Base-by-base conservation (phyloP, 2,113 vertebrate genomes). In the Microtus pennsylvanicus region DNA sequence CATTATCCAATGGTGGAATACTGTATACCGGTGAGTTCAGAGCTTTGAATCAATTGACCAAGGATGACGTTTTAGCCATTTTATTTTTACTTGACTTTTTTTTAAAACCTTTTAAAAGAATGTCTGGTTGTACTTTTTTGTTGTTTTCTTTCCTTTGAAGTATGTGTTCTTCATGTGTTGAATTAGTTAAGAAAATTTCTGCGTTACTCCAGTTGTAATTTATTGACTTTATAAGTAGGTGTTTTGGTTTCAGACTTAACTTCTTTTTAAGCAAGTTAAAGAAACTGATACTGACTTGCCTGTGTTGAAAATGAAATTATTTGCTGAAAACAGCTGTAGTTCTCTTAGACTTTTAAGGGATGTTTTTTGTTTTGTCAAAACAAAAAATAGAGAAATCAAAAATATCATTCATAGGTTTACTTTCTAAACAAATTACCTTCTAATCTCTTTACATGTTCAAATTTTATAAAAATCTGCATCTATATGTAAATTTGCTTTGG, bases 1-100 rank as follows among this genome's bases (percentile, higher is more conserved):
- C 99, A 99, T 98, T 99, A 99, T 97, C 99, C 99, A 63, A 99
- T 99, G 99, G 99, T 99, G 98, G 99, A 99, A 96, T 99, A 99
- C 94, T 99, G 99, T 95, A 99, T 99, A 98, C 99, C 99, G 93
- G 99, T 99, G 96, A 99, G 99, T 98, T 96, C 65, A 26, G 21
- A 55, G 81, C 58, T 65, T 85, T 0, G 24, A 42, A 5, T 8
- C 81, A 19, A 5, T 14, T 63, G 22, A 42, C 7, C n/a, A 38
- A 21, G 17, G n/a, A 35, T 38, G n/a, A 81, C 75, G 30, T 17
- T 70, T 58, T 93, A 93, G 96, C 90, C 17, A 45, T 2, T 83
- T 80, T 45, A 5, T 1, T 93, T 58, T 76, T 4, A 81, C 6
- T 82, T 77, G 80, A 63, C 2, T 38, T 74, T 86, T 45, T 85